Evolutionary conservation across 2,797 vertebrate species (phyloP), one percentile per base, ranked within the genome.

Genomic region (Micropoecilia bifurca): DNA sequence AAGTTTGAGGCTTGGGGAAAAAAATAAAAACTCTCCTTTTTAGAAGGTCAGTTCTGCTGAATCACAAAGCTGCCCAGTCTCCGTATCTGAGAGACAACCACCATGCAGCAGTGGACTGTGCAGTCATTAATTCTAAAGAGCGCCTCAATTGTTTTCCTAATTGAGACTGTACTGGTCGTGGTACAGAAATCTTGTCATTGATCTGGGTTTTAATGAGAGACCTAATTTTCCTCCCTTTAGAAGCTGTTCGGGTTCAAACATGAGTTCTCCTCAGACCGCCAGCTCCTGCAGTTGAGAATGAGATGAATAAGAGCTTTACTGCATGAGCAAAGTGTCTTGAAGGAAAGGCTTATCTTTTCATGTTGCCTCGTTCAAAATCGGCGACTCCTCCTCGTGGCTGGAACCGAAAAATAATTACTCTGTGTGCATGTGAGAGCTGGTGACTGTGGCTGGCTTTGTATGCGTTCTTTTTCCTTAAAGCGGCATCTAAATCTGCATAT

Each of bases 171-270:
- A 53, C 77, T 45, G 48, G 81, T 85, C 36, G 81, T 78, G 80
- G 76, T 77, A 83, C 78, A 82, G 85, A 82, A 91, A 89, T 88
- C 87, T 85, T 87, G 85, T 84, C 90, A 93, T 91, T 92, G 92
- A 95, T 95, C 92, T 91, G 77, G 85, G 86, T 89, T 93, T 93
- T 95, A 95, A 95, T 93, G 90, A 93, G 90, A 91, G 80, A 82
- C 87, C 90, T 92, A 91, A 93, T 93, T 94, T 90, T 76, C 79
- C 78, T 91, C 79, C 79, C 82, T 88, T 71, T 80, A 85, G 83
- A 92, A 91, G 90, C 83, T 85, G 91, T 89, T 87, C 76, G 76
- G 86, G 91, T 90, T 94, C 90, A 93, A 92, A 94, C 78, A 55
- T 61, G 76, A 72, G 68, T 74, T 89, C 84, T 91, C 74, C 76